Evolutionary conservation across 1,140 invertebrate species (phyloP).

Genomic region (Aphidius gifuensis): DNA sequence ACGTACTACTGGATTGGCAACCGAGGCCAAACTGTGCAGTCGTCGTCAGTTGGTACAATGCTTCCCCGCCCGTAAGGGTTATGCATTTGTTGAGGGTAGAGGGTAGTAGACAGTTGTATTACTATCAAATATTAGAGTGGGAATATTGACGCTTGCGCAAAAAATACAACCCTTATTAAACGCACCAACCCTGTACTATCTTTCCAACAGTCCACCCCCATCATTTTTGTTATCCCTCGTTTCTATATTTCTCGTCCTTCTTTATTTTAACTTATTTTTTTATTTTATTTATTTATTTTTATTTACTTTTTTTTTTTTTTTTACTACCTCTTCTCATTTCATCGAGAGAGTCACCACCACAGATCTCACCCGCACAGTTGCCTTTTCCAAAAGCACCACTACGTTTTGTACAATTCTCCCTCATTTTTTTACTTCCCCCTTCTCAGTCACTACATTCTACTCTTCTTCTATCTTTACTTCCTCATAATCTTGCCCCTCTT

Average conservation of each 20-base stretch:
- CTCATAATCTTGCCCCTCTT: not conserved
- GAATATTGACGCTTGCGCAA: slow-evolving; percentile 50
- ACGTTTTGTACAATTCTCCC: too few species aligned
- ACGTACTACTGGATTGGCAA: slow-evolving; percentile 53
- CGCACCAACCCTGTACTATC: slow-evolving; percentile 56
- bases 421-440: too few species aligned
- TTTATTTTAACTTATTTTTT: too few species aligned
- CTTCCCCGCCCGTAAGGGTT: slow-evolving; percentile 56
- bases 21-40: slow-evolving; percentile 54
- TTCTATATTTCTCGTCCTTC: too few species aligned
- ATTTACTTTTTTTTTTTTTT: too few species aligned
- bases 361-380: slow-evolving; percentile 28
- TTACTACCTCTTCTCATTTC: too few species aligned
- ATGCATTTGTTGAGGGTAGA: slow-evolving; percentile 31
- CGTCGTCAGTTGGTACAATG: slow-evolving; percentile 51
- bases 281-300: too few species aligned
- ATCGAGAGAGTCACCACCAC: too few species aligned
- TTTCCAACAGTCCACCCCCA: slow-evolving; percentile 36
- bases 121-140: slow-evolving; percentile 43
- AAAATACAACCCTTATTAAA: slow-evolving; percentile 56
- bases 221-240: too few species aligned
- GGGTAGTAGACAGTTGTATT: slow-evolving; percentile 6
- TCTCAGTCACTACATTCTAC: too few species aligned
- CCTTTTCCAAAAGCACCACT: not conserved
- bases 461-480: slow-evolving; percentile 14